Conservation (phyloP, 2,113 vertebrate genomes). For the Pedionomus torquatus region DNA sequence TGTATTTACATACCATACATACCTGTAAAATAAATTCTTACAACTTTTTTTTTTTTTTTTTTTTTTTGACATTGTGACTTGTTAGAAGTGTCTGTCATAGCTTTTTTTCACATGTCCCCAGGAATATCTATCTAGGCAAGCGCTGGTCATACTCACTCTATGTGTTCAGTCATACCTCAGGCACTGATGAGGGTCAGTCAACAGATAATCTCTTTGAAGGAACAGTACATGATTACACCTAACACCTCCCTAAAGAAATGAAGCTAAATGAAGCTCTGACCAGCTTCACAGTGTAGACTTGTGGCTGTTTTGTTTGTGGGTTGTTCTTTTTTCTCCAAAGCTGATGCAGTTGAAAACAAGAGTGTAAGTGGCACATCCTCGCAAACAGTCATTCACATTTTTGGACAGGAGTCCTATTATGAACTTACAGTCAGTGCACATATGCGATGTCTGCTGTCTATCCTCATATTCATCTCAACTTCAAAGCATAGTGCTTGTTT, state of each 20-base stretch:
- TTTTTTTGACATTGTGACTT: neutral
- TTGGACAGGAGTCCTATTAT: neutral
- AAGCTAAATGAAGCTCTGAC: neutral
- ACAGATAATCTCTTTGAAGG: neutral
- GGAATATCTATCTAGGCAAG: neutral
- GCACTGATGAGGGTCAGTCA: neutral
- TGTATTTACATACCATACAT: neutral
- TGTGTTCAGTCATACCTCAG: neutral
- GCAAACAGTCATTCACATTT: neutral
- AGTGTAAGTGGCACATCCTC: neutral
- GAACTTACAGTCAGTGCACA: neutral
- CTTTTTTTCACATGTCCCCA: neutral
- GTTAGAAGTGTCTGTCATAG: neutral
- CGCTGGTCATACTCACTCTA: neutral
- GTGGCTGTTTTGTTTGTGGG: neutral
- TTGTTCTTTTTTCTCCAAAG: neutral
- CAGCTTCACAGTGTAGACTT: neutral
- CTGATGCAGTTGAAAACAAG: neutral
- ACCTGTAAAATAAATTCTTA: neutral
- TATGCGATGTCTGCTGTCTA: slow-evolving; percentile 57
- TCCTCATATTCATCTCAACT: slow-evolving; percentile 23
- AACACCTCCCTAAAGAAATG: neutral
- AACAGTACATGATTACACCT: neutral
- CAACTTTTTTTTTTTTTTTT: neutral
- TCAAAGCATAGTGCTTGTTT: slow-evolving; percentile 39